Percentiles rank a stretch among this genome's conserved stretches.
These are phyloP conservation scores for Ctenopoma kingsleyae DNA, from an alignment of 2,797 vertebrate genomes.

Conservation along the genomic window DNA sequence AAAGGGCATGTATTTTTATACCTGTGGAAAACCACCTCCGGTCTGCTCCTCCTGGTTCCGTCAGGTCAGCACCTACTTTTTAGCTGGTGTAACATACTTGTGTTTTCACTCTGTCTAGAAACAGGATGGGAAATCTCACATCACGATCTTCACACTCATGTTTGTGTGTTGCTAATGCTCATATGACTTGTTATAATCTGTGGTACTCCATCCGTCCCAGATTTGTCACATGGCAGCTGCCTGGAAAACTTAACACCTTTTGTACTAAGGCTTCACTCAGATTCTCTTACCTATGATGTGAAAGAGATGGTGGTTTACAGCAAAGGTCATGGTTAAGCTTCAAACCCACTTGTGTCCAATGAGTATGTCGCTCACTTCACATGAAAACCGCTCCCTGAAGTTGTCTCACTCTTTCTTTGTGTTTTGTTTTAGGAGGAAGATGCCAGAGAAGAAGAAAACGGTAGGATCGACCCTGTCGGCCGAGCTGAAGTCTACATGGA, in stretches of 20 bases:
- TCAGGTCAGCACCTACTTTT: constrained; percentile 50
- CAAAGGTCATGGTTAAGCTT: neutral
- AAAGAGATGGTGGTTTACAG: neutral
- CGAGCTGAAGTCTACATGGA: constrained; percentile 92
- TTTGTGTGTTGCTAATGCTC: neutral
- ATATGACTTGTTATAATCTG: neutral
- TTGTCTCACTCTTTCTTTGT: neutral
- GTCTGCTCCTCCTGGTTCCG: constrained; percentile 41
- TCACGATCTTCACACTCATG: neutral
- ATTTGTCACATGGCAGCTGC: neutral
- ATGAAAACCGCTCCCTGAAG: neutral
- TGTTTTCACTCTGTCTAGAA: neutral
- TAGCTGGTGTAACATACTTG: neutral
- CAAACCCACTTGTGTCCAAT: neutral
- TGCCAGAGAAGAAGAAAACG: constrained; percentile 77
- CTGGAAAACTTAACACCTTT: neutral
- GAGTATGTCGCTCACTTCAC: neutral
- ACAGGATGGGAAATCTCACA: neutral
- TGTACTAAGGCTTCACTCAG: neutral
- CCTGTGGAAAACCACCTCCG: constrained; percentile 50
- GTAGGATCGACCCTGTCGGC: constrained; percentile 92
- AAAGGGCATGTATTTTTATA: constrained; percentile 65
- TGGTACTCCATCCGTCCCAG: neutral
- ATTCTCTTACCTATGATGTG: neutral
- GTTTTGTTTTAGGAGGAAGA: constrained; percentile 73